Conservation (phyloP, 2,797 vertebrate species). For the Pseudochromis fuscus region DNA sequence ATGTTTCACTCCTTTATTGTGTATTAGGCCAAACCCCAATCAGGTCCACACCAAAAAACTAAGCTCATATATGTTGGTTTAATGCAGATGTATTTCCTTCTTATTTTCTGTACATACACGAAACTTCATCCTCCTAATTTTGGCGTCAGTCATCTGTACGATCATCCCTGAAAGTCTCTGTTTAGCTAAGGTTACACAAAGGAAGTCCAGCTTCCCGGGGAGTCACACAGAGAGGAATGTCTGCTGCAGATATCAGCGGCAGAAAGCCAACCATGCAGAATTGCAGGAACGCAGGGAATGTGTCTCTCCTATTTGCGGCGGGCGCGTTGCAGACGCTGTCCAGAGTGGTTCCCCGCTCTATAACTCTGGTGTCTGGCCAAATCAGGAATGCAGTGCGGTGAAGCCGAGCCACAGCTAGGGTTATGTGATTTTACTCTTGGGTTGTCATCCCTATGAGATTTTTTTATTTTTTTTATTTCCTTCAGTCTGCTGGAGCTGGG, state of each 20-base stretch:
- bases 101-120: not conserved
- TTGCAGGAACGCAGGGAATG: conserved; percentile 63
- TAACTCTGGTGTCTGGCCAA: conserved; percentile 43
- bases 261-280: conserved; percentile 43
- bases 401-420: conserved; percentile 26
- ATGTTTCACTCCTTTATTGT: not conserved
- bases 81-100: not conserved
- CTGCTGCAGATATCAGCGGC: conserved; percentile 48
- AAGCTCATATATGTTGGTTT: too few species aligned
- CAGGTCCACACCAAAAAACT: too few species aligned
- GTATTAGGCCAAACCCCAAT: not conserved
- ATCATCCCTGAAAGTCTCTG: conserved; percentile 29
- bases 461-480: conserved; percentile 25
- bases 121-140: not conserved
- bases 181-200: conserved; percentile 33
- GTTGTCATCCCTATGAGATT: conserved; percentile 25
- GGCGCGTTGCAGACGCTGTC: conserved; percentile 32
- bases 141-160: conserved; percentile 4
- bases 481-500: conserved; percentile 15
- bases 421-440: conserved; percentile 34
- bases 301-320: conserved; percentile 46
- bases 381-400: conserved; percentile 41
- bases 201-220: conserved; percentile 60
- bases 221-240: conserved; percentile 49
- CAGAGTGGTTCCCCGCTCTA: conserved; percentile 32